These are phyloP conservation scores for Calliopsis andreniformis DNA, from an alignment of 1,140 invertebrate species.

Conservation along the genomic window DNA sequence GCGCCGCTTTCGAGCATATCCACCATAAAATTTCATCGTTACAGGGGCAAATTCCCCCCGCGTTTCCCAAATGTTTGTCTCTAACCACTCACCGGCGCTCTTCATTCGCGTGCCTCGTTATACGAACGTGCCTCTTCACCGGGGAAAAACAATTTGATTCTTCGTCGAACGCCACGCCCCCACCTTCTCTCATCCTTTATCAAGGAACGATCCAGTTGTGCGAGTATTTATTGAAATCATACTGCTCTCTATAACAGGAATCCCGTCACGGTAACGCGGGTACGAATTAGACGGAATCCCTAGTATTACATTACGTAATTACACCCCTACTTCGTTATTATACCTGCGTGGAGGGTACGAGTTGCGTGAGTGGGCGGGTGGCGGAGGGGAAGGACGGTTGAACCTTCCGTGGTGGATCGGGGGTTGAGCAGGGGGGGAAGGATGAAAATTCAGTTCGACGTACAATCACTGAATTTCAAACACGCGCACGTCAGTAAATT, in stretches of 20 bases:
- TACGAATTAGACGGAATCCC: neutral
- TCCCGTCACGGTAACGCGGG: neutral
- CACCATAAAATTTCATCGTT: neutral
- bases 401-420: neutral
- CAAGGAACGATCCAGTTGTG: neutral
- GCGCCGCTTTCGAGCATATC: neutral
- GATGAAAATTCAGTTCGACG: constrained; percentile 55
- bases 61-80: neutral
- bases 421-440: too few relatives aligned
- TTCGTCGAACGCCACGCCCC: neutral
- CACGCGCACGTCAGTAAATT: constrained; percentile 55
- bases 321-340: constrained; percentile 8
- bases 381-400: neutral
- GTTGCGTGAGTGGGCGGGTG: neutral
- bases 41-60: neutral
- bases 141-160: constrained; percentile 1
- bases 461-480: constrained; percentile 61
- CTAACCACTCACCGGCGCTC: neutral
- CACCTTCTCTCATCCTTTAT: neutral
- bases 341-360: neutral
- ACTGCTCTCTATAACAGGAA: neutral
- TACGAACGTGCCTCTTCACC: neutral
- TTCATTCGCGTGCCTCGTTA: constrained; percentile 9
- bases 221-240: neutral
- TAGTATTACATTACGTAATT: constrained; percentile 14